These are phyloP conservation scores for Drepanosiphum platanoidis DNA, from an alignment of 2,888 invertebrate genomes.

Conservation along the genomic window DNA sequence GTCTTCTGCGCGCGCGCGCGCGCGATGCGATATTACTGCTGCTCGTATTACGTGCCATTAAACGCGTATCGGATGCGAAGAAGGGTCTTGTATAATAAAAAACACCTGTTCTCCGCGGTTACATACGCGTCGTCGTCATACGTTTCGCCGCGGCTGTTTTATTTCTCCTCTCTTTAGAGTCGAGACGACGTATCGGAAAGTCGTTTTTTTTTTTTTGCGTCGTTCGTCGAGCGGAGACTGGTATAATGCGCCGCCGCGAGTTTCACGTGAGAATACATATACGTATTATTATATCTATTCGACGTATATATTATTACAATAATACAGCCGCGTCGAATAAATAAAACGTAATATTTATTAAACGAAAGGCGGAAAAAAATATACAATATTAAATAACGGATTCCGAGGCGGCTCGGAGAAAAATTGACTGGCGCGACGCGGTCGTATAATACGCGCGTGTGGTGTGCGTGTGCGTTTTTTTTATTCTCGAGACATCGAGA, in stretches of 20 bases:
- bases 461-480: too few relatives aligned
- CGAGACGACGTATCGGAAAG: constrained; percentile 29
- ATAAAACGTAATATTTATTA: background rate
- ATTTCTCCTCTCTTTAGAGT: too few relatives aligned
- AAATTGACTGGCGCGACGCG: background rate
- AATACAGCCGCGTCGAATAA: constrained; percentile 30
- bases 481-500: background rate
- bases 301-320: constrained; percentile 11
- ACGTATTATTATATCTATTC: background rate
- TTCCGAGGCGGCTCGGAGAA: background rate
- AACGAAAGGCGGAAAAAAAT: background rate
- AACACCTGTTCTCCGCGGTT: constrained; percentile 53
- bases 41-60: constrained; percentile 14
- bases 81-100: constrained; percentile 55
- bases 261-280: too few relatives aligned
- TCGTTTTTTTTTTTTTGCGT: background rate
- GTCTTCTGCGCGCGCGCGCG: background rate
- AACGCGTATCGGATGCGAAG: constrained; percentile 30
- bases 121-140: too few relatives aligned
- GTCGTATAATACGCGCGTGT: too few relatives aligned
- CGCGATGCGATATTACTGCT: background rate
- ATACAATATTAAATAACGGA: background rate
- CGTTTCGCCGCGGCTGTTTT: too few relatives aligned
- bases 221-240: too few relatives aligned
- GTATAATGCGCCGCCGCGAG: too few relatives aligned